Evolutionary conservation across 1,140 invertebrate genomes (phyloP).

Genomic region (Brachionus koreanus): DNA sequence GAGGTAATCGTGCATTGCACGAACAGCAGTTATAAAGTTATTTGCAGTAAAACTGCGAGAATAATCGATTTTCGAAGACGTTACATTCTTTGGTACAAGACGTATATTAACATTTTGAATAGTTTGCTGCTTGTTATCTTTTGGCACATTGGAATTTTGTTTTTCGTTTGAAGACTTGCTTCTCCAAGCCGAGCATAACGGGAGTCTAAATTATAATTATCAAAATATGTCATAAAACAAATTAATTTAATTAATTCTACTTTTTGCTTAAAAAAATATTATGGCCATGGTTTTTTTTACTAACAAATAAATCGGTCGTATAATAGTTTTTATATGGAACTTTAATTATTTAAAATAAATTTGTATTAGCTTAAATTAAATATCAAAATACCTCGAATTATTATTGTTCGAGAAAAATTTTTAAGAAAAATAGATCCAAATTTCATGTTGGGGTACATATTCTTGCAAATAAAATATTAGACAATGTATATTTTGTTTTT

Average conservation of each 20-base stretch:
- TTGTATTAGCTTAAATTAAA: too few species aligned
- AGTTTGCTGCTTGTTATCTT: not conserved
- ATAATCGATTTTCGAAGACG: constrained; percentile 42
- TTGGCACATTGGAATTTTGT: not conserved
- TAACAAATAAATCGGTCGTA: not conserved
- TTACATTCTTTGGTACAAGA: constrained; percentile 20
- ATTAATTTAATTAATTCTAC: not conserved
- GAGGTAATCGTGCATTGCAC: constrained; percentile 41
- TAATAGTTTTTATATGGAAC: not conserved
- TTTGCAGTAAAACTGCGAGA: constrained; percentile 35
- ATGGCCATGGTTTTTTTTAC: not conserved
- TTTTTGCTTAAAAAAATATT: not conserved
- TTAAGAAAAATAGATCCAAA: not conserved
- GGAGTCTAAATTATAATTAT: not conserved
- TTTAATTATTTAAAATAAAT: not conserved
- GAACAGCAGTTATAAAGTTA: constrained; percentile 40
- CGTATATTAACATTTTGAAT: constrained; percentile 29
- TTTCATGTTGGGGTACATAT: not conserved
- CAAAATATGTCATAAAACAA: too few species aligned
- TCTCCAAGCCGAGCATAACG: not conserved
- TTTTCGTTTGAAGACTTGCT: not conserved
- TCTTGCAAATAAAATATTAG: not conserved
- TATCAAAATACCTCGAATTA: not conserved
- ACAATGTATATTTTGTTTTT: not conserved
- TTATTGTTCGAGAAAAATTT: not conserved